Percentiles rank a stretch among this genome's conserved stretches.
Evolutionary conservation across 2,888 invertebrate species (phyloP).

Genomic region (Mycalesis mineus): DNA sequence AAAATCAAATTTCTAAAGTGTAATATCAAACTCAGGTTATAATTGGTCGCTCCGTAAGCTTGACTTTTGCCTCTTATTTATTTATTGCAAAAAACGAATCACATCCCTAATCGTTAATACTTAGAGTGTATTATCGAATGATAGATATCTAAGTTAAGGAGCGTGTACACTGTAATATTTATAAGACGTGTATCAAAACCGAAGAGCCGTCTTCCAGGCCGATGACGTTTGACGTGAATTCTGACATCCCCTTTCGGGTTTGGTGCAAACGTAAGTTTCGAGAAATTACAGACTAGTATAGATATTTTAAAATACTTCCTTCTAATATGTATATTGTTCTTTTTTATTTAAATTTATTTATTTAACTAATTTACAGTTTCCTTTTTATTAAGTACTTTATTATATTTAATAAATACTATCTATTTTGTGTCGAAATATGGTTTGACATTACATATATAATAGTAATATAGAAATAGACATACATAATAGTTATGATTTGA

Average conservation of each 20-base stretch:
- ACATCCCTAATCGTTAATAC: neutral
- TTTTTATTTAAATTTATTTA: too few relatives aligned
- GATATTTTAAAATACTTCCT: too few relatives aligned
- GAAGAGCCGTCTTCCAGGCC: conserved; percentile 72
- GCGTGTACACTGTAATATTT: conserved; percentile 62
- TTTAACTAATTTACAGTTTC: too few relatives aligned
- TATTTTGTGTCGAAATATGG: too few relatives aligned
- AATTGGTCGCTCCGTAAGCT: conserved; percentile 65
- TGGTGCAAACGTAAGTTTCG: conserved; percentile 32
- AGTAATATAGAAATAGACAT: too few relatives aligned
- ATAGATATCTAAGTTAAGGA: conserved; percentile 40
- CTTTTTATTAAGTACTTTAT: too few relatives aligned
- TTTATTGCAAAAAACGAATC: conserved; percentile 20
- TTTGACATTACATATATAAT: too few relatives aligned
- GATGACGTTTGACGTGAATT: conserved; percentile 76
- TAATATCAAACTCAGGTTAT: conserved; percentile 72
- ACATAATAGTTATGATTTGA: too few relatives aligned
- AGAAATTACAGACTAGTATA: neutral
- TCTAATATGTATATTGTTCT: too few relatives aligned
- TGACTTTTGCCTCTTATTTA: conserved; percentile 45
- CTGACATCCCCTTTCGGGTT: conserved; percentile 62
- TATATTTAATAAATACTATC: too few relatives aligned
- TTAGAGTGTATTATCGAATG: conserved; percentile 36
- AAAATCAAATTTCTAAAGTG: conserved; percentile 71
- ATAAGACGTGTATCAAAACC: conserved; percentile 72